phyloP scores from a whole-genome alignment of 2,113 vertebrate genomes.

The Petroica traversi region DNA sequence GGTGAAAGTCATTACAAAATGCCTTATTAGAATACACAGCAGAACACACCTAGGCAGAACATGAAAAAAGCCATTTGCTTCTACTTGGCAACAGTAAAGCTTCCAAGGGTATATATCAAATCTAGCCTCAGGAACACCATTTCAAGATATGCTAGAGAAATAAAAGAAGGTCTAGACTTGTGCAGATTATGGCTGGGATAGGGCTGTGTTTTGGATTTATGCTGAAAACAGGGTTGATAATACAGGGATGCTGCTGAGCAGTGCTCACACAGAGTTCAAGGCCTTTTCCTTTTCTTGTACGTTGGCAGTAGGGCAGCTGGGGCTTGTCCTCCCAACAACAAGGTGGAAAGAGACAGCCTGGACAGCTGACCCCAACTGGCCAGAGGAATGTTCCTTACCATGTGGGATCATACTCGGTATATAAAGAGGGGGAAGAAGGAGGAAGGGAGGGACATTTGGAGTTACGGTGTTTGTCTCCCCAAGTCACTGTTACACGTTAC shows the following conservation, averaged over 20 bases:
- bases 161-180: neutral
- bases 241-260: neutral
- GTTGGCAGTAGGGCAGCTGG: rapidly evolving
- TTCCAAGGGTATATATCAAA: neutral
- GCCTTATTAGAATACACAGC: neutral
- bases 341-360: rapidly evolving
- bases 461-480: neutral
- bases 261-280: neutral
- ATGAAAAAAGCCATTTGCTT: neutral
- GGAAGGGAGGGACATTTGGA: neutral
- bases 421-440: neutral
- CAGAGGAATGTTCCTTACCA: neutral
- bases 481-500: rapidly evolving
- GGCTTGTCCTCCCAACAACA: neutral
- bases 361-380: neutral
- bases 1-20: neutral
- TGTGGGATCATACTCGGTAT: neutral
- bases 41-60: neutral
- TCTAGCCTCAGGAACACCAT: neutral
- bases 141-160: neutral
- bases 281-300: neutral
- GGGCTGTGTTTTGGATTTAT: neutral
- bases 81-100: neutral
- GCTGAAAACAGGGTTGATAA: neutral
- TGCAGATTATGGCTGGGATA: neutral